Evolutionary conservation across 2,113 vertebrate species (phyloP).

Genomic region (Rostratula benghalensis): DNA sequence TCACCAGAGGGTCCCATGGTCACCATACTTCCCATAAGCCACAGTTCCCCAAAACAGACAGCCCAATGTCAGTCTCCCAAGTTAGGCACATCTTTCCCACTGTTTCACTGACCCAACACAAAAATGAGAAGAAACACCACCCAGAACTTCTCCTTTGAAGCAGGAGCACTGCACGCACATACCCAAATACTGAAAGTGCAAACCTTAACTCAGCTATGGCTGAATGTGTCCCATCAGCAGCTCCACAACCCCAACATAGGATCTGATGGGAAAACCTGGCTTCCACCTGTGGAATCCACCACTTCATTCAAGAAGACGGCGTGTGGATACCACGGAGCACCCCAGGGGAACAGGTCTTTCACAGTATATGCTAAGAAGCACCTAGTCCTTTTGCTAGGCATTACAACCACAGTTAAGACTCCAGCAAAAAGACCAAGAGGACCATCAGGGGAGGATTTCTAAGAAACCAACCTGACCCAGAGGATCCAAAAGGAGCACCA

Average conservation of each 20-base stretch:
- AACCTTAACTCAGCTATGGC: not conserved
- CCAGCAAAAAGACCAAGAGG: not conserved
- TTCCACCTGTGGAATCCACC: not conserved
- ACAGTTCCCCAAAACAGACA: not conserved
- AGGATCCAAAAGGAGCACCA: not conserved
- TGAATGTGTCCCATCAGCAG: not conserved
- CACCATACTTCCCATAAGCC: not conserved
- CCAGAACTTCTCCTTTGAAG: not conserved
- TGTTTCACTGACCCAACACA: not conserved
- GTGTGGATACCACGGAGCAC: rapidly evolving
- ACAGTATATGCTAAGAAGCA: not conserved
- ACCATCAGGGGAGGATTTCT: not conserved
- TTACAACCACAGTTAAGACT: not conserved
- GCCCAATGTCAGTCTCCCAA: not conserved
- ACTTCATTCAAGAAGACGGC: not conserved
- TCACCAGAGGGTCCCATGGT: not conserved
- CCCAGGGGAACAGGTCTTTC: not conserved
- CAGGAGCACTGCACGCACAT: not conserved
- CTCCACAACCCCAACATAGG: not conserved
- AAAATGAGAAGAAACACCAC: not conserved
- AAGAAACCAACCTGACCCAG: not conserved
- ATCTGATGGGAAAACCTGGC: not conserved
- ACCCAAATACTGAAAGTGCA: not conserved
- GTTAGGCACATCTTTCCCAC: not conserved
- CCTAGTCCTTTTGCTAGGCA: not conserved